phyloP scores from a whole-genome alignment of 2,797 vertebrate genomes.

The Rhincodon typus region DNA sequence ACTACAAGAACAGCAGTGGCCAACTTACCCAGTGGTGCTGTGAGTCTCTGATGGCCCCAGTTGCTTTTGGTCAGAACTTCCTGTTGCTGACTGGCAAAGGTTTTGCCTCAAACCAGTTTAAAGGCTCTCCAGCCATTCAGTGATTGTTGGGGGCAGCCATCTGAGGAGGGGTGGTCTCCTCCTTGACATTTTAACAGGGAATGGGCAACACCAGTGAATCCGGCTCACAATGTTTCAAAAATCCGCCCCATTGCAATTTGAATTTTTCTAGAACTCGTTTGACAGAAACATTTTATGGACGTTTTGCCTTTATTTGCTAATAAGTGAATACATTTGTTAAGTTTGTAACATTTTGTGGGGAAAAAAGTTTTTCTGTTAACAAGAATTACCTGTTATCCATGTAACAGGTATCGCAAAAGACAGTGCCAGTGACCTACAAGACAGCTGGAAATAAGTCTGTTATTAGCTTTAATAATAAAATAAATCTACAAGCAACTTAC shows the following conservation, averaged over 20 bases:
- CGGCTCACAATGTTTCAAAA: background rate
- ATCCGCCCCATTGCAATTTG: background rate
- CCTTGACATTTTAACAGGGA: background rate
- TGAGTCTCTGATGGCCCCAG: background rate
- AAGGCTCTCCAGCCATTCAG: background rate
- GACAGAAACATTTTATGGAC: background rate
- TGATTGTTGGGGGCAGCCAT: background rate
- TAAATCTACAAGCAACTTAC: background rate
- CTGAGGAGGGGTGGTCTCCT: background rate
- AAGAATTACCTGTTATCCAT: background rate
- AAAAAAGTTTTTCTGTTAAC: background rate
- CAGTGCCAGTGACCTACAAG: background rate
- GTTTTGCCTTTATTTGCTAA: background rate
- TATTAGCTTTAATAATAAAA: background rate
- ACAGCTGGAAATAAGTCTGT: background rate
- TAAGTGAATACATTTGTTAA: background rate
- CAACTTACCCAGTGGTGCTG: background rate
- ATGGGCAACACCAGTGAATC: background rate
- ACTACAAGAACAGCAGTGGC: background rate
- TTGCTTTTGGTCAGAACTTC: too few species aligned
- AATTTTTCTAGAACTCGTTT: background rate
- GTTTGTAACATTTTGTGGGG: background rate
- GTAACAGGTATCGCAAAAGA: background rate
- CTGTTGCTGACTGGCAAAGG: too few species aligned
- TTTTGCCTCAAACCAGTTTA: background rate